phyloP scores from a whole-genome alignment of 2,888 invertebrate genomes.

The Orthosia gracilis region DNA sequence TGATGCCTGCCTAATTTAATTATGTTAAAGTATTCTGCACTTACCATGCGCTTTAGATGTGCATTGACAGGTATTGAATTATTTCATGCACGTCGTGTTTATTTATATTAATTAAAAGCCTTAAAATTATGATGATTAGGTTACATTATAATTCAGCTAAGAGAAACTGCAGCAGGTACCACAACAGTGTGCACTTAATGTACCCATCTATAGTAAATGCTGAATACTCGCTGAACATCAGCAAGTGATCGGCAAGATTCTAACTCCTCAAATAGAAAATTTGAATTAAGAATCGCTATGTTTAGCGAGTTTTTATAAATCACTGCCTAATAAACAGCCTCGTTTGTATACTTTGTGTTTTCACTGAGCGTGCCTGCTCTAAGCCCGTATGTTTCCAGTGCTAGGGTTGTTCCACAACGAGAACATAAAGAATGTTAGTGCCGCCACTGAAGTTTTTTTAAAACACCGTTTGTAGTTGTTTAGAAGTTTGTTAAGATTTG shows the following conservation, averaged over 20 bases:
- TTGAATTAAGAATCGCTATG: too few species aligned
- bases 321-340: too few species aligned
- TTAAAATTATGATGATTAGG: neutral
- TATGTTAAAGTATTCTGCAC: slow-evolving; percentile 1
- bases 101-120: neutral
- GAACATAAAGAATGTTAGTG: slow-evolving; percentile 46
- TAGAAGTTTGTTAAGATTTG: slow-evolving; percentile 58
- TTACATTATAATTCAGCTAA: neutral
- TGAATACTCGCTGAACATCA: too few species aligned
- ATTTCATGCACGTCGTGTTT: neutral
- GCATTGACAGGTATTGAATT: neutral
- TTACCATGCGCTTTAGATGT: neutral
- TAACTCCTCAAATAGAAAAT: too few species aligned
- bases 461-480: slow-evolving; percentile 53
- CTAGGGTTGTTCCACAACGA: slow-evolving; percentile 30
- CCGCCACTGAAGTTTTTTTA: slow-evolving; percentile 55
- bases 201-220: too few species aligned
- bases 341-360: too few species aligned
- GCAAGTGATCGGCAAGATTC: too few species aligned
- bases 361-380: neutral
- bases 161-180: neutral
- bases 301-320: too few species aligned
- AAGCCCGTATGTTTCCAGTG: slow-evolving; percentile 14
- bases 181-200: too few species aligned
- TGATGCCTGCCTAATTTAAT: neutral